Percentiles rank a stretch among this genome's conserved stretches.
These are phyloP conservation scores for Carduelis carduelis DNA, from an alignment of 2,797 vertebrate genomes.

Conservation along the genomic window DNA sequence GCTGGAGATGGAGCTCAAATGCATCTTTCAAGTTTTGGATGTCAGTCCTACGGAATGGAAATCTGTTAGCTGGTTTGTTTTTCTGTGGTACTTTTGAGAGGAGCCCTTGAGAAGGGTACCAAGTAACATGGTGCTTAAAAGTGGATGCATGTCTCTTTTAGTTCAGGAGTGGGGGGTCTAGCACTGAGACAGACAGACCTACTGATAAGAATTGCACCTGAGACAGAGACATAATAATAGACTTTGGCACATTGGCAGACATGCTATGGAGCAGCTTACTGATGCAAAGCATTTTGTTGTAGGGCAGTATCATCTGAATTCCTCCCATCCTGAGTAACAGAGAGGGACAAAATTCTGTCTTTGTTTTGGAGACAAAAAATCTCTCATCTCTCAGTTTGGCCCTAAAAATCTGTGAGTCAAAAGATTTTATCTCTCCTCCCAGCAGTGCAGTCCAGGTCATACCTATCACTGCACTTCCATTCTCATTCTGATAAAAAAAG, in stretches of 20 bases:
- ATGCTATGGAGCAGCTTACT: neutral
- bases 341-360: neutral
- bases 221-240: neutral
- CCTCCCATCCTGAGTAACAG: neutral
- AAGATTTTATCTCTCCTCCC: neutral
- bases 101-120: neutral
- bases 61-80: neutral
- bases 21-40: neutral
- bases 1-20: neutral
- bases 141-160: neutral
- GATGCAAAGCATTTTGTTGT: neutral
- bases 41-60: neutral
- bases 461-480: neutral
- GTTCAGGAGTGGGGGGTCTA: neutral
- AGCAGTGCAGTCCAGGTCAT: neutral
- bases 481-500: neutral
- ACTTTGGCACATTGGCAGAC: neutral
- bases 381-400: neutral
- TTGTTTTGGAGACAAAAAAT: neutral
- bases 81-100: neutral
- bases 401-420: neutral
- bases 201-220: neutral
- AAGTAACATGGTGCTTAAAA: neutral
- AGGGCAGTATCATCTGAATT: neutral
- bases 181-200: neutral